Evolutionary conservation across 2,888 invertebrate genomes (phyloP), one percentile per base, ranked within the genome.

Genomic region (Acanthosepion pharaonis): DNA sequence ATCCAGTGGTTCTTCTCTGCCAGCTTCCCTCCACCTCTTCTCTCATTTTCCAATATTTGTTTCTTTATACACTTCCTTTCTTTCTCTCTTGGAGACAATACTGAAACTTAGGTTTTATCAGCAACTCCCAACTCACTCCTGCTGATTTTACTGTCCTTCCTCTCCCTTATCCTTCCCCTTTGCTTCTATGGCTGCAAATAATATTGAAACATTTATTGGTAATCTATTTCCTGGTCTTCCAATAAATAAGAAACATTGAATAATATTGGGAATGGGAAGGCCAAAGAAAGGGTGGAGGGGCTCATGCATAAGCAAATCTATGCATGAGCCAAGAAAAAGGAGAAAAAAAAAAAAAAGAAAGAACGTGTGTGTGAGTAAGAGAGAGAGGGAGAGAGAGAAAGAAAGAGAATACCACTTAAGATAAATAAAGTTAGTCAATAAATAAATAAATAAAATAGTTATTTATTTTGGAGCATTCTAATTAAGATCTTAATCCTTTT

Each of bases 181-280:
- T 78, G 78, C 78, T 78, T 78, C 78, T 33, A 33, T 18, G 78
- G n/a, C n/a, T 78, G 78, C 78, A 78, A n/a, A 78, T 78, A n/a
- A 78, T n/a, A 78, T 78, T 78, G 78, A 78, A 78, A 78, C 78
- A 78, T 78, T 78, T 78, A 78, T 78, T 78, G 78, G 78, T 78
- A 78, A 78, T 78, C 78, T 78, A 78, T 78, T 78, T 78, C 78
- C 78, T 33, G n/a, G n/a, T 78, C n/a, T 33, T n/a, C n/a, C 78
- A n/a, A 78, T 78, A 78, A 78, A 78, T 78, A 33, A 78, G 78
- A 78, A 33, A 78, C 15, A 78, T n/a, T n/a, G n/a, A 78, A 15
- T 3, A 33, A 78, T n/a, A n/a, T n/a, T 4, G 9, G n/a, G 3
- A 33, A 11, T 33, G 11, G 18, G n/a, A 78, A 28, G 28, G 25